These are phyloP conservation scores for Euglossa dilemma DNA, from an alignment of 1,140 invertebrate genomes.

Conservation along the genomic window DNA sequence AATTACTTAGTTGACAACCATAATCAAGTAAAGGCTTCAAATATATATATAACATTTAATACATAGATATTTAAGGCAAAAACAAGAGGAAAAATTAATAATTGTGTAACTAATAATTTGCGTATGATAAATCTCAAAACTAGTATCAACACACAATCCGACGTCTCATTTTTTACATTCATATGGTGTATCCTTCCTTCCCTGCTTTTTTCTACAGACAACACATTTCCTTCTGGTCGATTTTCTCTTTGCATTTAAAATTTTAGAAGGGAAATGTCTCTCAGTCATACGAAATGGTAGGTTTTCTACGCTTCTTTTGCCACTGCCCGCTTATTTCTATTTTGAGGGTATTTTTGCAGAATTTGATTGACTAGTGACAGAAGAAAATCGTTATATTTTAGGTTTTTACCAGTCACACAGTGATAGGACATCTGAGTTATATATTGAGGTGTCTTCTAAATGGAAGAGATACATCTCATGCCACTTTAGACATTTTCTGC, in stretches of 20 bases:
- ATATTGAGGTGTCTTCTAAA: constrained; percentile 23
- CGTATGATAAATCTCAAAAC: no score
- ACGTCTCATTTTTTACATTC: constrained; percentile 33
- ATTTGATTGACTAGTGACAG: constrained; percentile 6
- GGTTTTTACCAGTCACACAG: neutral
- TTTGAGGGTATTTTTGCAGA: constrained; percentile 15
- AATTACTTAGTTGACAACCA: no score
- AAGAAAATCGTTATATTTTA: constrained; percentile 20
- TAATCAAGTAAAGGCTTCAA: no score
- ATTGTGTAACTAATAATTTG: constrained; percentile 31
- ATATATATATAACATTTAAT: no score
- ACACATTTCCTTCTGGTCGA: no score
- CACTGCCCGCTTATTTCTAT: no score
- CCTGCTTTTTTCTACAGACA: constrained; percentile 14
- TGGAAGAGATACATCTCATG: constrained; percentile 6
- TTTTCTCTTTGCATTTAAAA: no score
- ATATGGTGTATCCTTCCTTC: constrained; percentile 17
- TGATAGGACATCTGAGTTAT: constrained; percentile 18
- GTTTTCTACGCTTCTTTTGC: no score
- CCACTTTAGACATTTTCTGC: neutral
- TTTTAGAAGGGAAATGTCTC: no score
- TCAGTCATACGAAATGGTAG: no score
- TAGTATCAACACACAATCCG: constrained; percentile 32
- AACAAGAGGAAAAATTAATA: constrained; percentile 25
- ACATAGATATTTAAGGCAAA: neutral